Conservation (phyloP, 2,113 vertebrate genomes). For the Leucosticte australis region DNA sequence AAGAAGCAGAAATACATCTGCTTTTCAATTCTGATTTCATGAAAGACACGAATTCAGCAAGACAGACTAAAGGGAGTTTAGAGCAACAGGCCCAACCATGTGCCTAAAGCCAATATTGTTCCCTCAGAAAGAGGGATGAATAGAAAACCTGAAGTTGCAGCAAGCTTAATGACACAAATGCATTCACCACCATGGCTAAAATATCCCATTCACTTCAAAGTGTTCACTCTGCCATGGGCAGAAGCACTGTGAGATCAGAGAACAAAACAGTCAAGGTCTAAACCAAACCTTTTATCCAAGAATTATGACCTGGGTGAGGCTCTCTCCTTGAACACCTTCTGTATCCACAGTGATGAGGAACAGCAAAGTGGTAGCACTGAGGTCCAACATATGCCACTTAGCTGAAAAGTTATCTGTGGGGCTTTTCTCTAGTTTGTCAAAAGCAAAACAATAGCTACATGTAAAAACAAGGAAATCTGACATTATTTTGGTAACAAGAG, state of each 20-base stretch:
- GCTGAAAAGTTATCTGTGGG: not conserved
- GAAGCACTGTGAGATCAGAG: not conserved
- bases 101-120: not conserved
- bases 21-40: not conserved
- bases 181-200: not conserved
- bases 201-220: not conserved
- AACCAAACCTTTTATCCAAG: not conserved
- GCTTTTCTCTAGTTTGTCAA: not conserved
- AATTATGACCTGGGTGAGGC: not conserved
- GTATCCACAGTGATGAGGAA: not conserved
- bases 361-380: not conserved
- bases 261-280: not conserved
- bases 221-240: not conserved
- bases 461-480: not conserved
- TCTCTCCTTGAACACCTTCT: not conserved
- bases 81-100: fast-evolving
- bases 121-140: not conserved
- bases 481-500: not conserved
- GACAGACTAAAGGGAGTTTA: not conserved
- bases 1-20: not conserved
- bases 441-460: not conserved
- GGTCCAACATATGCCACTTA: not conserved
- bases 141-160: not conserved
- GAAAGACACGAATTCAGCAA: not conserved
- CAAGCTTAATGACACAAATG: not conserved